Evolutionary conservation across 1,140 invertebrate genomes (phyloP), one percentile per base, ranked within the genome.

Genomic region (Hermatobates lingyangjiaoensis): DNA sequence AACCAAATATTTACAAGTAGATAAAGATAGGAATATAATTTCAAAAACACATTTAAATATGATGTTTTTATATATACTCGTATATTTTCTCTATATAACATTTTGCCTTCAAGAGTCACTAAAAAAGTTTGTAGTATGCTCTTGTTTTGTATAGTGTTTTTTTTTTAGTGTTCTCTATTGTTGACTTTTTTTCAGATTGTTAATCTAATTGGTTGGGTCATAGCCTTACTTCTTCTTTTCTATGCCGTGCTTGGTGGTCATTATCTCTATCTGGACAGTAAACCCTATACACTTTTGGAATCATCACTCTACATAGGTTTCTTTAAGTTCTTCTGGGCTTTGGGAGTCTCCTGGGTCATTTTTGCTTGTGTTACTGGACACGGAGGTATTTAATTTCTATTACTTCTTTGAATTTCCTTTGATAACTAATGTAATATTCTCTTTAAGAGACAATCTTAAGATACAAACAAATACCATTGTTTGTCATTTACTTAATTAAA

Each of bases 221-320:
- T 55, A 30, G 44, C 48, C 34, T 12, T 40, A 1, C 15, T 45
- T 1, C 42, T 54, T 1, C 48, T 55, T 39, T 5, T 53, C 0
- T 45, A 25, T 25, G 28, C 51, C 12, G 4, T 58, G 1, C 50
- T 54, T 26, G 58, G 56, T 25, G 54, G 34, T 5, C 54, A 57
- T 48, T 48, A 46, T 1, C 24, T 54, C 1, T 56, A 47, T 25
- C 54, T 56, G 34, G 2, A 51, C 12, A 51, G 56, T 45, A 39
- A 50, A 25, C 12, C 45, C 3, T 58, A 58, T 30, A 51, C 51
- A 26, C 30, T 20, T 24, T 45, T 48, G 23, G 30, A 53, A 21
- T 68, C 72, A 7, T 70, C 73, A 2, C 30, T 73, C 23, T 80
- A 78, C 58, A 72, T 74, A 0, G 69, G 67, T 2, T 58, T 78